Percentiles rank a stretch among this genome's conserved stretches.
Conservation (phyloP, 1,140 invertebrate genomes). For the Chironomus tepperi region DNA sequence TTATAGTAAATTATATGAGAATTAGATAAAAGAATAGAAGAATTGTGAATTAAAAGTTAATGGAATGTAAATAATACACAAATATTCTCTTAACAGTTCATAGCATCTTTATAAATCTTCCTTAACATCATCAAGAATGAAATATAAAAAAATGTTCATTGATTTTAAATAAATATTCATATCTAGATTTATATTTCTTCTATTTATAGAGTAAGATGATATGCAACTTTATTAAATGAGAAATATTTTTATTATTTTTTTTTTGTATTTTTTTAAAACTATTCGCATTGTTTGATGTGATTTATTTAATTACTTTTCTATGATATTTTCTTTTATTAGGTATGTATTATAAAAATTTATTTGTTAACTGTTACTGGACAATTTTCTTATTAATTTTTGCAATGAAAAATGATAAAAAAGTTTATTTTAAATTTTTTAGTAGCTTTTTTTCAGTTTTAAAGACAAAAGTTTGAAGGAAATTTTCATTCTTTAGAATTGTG, state of each 20-base stretch:
- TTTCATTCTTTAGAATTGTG: too few relatives aligned
- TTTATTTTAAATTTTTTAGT: too few relatives aligned
- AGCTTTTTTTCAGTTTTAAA: too few relatives aligned
- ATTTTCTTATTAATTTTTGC: conserved; percentile 5
- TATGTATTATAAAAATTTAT: conserved; percentile 6
- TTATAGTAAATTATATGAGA: background rate
- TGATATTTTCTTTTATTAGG: background rate
- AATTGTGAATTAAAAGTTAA: background rate
- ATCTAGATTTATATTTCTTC: too few relatives aligned
- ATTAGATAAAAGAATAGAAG: background rate
- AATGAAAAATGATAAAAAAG: background rate
- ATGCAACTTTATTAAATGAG: background rate
- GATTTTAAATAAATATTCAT: background rate
- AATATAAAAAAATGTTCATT: too few relatives aligned
- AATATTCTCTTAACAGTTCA: background rate
- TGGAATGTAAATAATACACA: conserved; percentile 3
- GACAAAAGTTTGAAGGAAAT: too few relatives aligned
- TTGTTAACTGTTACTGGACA: conserved; percentile 6
- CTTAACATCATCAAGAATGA: too few relatives aligned
- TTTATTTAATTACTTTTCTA: background rate
- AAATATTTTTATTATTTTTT: background rate
- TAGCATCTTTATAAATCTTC: background rate
- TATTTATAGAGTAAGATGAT: background rate
- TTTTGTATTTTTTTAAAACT: background rate
- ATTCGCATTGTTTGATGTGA: background rate